These are phyloP conservation scores for Melanostoma scalare DNA, from an alignment of 2,888 invertebrate genomes.

Conservation along the genomic window DNA sequence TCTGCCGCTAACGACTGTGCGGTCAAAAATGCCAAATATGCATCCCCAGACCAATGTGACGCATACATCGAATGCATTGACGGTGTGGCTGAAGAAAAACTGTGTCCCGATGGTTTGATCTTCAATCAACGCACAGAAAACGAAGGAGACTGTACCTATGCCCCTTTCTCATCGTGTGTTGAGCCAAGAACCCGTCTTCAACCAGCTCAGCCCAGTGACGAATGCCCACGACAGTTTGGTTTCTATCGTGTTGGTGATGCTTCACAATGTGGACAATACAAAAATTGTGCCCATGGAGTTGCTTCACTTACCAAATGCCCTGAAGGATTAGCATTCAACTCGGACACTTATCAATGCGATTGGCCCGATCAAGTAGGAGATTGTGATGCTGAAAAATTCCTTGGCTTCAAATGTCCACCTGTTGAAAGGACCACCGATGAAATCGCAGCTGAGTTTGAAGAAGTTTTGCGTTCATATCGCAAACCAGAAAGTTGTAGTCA, in stretches of 20 bases:
- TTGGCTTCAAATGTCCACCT: constrained; percentile 91
- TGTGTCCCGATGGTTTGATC: constrained; percentile 91
- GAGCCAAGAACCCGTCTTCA: constrained; percentile 86
- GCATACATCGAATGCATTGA: constrained; percentile 88
- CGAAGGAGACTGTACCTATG: constrained; percentile 90
- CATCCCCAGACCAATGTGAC: constrained; percentile 88
- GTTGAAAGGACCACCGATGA: constrained; percentile 79
- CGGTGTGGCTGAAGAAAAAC: constrained; percentile 88
- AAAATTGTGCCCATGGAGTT: constrained; percentile 90
- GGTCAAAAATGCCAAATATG: constrained; percentile 87
- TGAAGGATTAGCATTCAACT: constrained; percentile 91
- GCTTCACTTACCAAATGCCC: constrained; percentile 90
- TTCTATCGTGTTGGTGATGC: constrained; percentile 88
- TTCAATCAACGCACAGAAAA: constrained; percentile 85
- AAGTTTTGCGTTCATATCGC: constrained; percentile 81
- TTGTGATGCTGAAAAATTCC: constrained; percentile 89
- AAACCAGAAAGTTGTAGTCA: constrained; percentile 89
- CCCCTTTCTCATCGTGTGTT: constrained; percentile 90
- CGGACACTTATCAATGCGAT: constrained; percentile 89
- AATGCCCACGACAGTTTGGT: constrained; percentile 85
- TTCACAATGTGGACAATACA: constrained; percentile 89
- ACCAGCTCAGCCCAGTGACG: constrained; percentile 85
- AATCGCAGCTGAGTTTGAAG: constrained; percentile 77
- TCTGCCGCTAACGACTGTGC: constrained; percentile 82
- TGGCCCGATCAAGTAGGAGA: constrained; percentile 93